These are phyloP conservation scores for Xenopus tropicalis DNA, from an alignment of 2,113 vertebrate genomes.

Conservation along the genomic window UCB_Xtro_10.0 CM004452.2:5274501-5275000, in stretches of 20 bases:
- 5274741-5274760: slow-evolving; percentile 15
- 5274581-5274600: accelerated
- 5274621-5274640: background rate
- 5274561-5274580: background rate
- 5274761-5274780: background rate
- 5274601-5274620: background rate
- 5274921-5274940: too few relatives aligned
- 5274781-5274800: background rate
- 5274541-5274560: too few relatives aligned
- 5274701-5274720: background rate
- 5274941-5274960: too few relatives aligned
- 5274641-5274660: background rate
- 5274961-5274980: too few relatives aligned
- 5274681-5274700: background rate
- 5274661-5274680: background rate
- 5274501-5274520: too few relatives aligned
- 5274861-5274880: too few relatives aligned
- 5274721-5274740: accelerated
- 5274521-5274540: too few relatives aligned
- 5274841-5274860: background rate
- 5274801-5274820: slow-evolving; percentile 6
- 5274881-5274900: too few relatives aligned
- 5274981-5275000: too few relatives aligned
- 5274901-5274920: too few relatives aligned
- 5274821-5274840: too few relatives aligned